Percentiles rank a stretch among this genome's conserved stretches.
Conservation (phyloP, 2,113 vertebrate species). For the Hystrix brachyura region DNA sequence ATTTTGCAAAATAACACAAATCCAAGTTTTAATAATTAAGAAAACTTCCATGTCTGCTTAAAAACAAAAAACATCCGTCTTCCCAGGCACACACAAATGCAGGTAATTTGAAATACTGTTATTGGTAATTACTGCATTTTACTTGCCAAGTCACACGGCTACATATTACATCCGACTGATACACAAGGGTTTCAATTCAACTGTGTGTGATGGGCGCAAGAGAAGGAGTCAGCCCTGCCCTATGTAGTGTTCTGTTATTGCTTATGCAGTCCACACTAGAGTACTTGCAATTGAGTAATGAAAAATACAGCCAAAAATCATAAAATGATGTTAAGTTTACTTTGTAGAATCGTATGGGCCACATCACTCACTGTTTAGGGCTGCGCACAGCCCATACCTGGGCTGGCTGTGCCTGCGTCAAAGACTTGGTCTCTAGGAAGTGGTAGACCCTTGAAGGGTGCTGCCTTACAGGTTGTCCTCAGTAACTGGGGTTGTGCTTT, state of each 20-base stretch:
- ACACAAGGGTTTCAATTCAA: background rate
- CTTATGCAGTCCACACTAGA: background rate
- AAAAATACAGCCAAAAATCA: background rate
- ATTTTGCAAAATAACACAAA: background rate
- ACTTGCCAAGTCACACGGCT: background rate
- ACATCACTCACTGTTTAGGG: background rate
- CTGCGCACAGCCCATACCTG: too few species aligned
- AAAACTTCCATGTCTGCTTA: background rate
- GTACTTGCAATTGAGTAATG: background rate
- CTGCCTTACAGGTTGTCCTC: background rate
- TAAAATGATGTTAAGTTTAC: background rate
- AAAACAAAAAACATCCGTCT: background rate
- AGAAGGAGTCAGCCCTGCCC: background rate
- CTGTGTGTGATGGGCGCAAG: background rate
- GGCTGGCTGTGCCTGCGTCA: background rate
- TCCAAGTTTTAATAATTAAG: background rate
- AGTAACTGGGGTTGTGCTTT: too few species aligned
- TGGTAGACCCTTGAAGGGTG: background rate
- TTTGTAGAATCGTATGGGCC: background rate
- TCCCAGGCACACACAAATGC: background rate
- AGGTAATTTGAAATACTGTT: background rate
- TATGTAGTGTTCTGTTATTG: background rate
- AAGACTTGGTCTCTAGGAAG: background rate
- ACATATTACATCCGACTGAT: background rate
- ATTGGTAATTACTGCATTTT: background rate